Evolutionary conservation across 2,888 invertebrate genomes (phyloP), one percentile per base, ranked within the genome.

Genomic region (Aleiodes leptofemur): DNA sequence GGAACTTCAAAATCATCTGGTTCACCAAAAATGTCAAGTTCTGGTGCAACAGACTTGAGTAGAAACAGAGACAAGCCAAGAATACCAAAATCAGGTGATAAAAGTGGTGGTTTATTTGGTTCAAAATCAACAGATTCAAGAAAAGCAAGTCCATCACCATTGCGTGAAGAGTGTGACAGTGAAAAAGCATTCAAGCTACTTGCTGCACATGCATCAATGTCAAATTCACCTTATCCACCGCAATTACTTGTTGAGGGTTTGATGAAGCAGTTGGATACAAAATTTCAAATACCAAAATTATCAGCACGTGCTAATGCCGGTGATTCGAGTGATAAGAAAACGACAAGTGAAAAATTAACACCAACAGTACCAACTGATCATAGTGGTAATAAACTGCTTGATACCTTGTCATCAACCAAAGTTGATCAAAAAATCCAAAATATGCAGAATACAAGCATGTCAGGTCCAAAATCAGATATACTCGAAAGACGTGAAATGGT

Each of bases 251-350:
- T 93, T 71, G 93, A 95, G 83, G 95, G 95, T 84, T 94, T 95
- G 9, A 90, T 95, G 73, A 95, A 95, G 83, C 96, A 96, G 84
- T 89, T 95, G 50, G 94, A 96, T 83, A 94, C 94, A 74, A 96
- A 95, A 85, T 96, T 96, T 90, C 96, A 96, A 91, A 96, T 96
- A 84, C 96, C 96, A 0, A 96, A 96, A 90, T 88, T 96, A 76
- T 94, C 94, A 0, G 94, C 94, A 4, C 86, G 91, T 1, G 89
- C 87, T 56, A 77, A 80, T 6, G 74, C 80, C 2, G 83, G 85
- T 0, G 90, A 88, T 0, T 80, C 80, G 3, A 79, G 80, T 0
- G 87, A 86, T 6, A 86, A 86, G 66, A 83, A 85, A 56, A 80
- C 83, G 1, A 74, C 82, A 1, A 77, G 68, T 8, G 82, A 84